Conservation (phyloP, 1,140 invertebrate genomes). For the Caerostris extrusa region DNA sequence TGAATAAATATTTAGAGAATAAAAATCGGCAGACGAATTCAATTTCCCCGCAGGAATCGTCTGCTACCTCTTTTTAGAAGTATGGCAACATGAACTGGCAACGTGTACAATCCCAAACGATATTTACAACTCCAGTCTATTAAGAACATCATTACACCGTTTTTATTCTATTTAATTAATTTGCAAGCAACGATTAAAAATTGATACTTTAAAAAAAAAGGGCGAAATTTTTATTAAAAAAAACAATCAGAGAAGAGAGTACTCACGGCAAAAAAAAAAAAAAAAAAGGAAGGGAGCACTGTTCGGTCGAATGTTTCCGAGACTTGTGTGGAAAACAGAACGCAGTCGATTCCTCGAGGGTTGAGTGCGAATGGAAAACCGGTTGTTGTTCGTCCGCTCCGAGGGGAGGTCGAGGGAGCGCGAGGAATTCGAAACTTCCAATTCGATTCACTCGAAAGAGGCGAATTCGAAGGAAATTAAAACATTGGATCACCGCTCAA, state of each 20-base stretch:
- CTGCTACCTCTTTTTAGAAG: background rate
- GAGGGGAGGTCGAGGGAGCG: background rate
- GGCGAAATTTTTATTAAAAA: too few species aligned
- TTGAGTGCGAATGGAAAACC: background rate
- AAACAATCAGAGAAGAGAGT: background rate
- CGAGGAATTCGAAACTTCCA: background rate
- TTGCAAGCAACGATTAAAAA: too few species aligned
- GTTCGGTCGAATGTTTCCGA: background rate
- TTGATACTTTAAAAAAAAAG: too few species aligned
- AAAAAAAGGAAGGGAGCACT: background rate
- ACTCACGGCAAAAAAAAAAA: background rate
- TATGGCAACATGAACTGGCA: background rate
- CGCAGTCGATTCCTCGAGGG: background rate
- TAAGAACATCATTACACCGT: too few species aligned
- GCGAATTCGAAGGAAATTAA: too few species aligned
- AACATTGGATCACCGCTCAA: too few species aligned
- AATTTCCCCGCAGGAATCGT: background rate
- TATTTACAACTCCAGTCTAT: background rate
- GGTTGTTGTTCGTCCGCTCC: background rate
- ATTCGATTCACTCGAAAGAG: background rate
- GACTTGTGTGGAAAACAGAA: background rate
- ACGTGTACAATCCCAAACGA: background rate
- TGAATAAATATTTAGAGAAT: too few species aligned
- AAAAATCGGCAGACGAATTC: background rate
- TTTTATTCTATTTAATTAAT: too few species aligned